Evolutionary conservation across 35 echinoderm and acorn worm species (phyloP).

Genomic region (Strongylocentrotus purpuratus): DNA sequence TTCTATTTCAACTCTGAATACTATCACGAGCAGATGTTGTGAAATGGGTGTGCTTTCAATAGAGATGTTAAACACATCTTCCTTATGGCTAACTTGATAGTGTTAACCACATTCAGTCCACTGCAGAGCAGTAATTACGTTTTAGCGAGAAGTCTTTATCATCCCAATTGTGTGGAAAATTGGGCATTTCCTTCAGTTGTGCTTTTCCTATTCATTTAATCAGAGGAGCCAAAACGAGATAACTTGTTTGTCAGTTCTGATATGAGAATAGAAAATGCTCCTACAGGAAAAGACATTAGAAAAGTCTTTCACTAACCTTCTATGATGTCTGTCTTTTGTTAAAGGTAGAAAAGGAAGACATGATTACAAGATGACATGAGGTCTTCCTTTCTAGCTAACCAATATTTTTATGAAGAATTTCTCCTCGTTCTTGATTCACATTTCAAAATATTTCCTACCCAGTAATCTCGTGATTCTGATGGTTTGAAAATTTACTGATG

Average conservation of each 20-base stretch:
- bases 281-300: neutral
- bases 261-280: neutral
- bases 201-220: neutral
- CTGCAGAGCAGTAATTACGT: neutral
- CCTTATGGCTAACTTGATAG: neutral
- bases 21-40: neutral
- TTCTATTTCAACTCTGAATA: neutral
- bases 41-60: neutral
- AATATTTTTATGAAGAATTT: neutral
- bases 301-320: neutral
- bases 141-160: neutral
- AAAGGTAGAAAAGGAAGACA: neutral
- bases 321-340: neutral
- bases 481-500: too few relatives aligned
- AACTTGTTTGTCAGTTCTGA: conserved; percentile 11
- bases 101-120: neutral
- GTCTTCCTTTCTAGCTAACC: neutral
- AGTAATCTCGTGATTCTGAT: too few relatives aligned
- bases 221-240: neutral
- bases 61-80: neutral
- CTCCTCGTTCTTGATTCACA: too few relatives aligned
- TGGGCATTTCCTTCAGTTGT: conserved; percentile 9
- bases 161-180: neutral
- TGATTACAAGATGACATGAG: neutral
- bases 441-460: too few relatives aligned